phyloP scores from a whole-genome alignment of 2,113 vertebrate species.

The Raja brachyura region DNA sequence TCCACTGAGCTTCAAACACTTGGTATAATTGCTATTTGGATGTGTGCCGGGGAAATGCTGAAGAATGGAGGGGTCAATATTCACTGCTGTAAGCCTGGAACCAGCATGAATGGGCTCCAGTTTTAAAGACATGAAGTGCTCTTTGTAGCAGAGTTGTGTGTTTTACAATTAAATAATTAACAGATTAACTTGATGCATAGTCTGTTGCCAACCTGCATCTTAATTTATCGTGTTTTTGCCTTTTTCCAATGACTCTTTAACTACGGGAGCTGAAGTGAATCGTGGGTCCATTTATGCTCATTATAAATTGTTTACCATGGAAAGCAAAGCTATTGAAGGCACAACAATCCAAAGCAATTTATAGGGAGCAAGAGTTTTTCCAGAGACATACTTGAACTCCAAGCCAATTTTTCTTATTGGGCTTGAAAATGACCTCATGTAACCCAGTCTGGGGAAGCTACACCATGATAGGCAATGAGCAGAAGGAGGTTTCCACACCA shows the following conservation, averaged over 20 bases:
- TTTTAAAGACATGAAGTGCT: constrained; percentile 1
- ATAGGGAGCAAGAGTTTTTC: not conserved
- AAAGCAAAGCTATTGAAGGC: not conserved
- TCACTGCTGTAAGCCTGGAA: not conserved
- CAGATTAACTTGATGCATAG: not conserved
- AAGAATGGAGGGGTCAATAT: not conserved
- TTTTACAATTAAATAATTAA: not conserved
- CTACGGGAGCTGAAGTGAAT: not conserved
- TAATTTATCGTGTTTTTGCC: not conserved
- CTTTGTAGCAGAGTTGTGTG: not conserved
- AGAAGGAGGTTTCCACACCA: not conserved
- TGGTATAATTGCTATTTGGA: constrained; percentile 13
- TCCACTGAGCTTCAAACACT: not conserved
- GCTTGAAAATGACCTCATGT: not conserved
- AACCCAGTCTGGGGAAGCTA: not conserved
- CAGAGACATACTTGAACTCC: not conserved
- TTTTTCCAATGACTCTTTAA: not conserved
- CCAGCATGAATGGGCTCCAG: not conserved
- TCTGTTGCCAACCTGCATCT: no score
- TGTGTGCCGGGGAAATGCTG: not conserved
- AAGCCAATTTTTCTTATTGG: not conserved
- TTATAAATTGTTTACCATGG: not conserved
- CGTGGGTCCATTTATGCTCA: not conserved
- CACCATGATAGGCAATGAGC: not conserved
- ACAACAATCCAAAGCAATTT: not conserved